phyloP scores from a whole-genome alignment of 2,888 invertebrate species.

The Idaea biselata region DNA sequence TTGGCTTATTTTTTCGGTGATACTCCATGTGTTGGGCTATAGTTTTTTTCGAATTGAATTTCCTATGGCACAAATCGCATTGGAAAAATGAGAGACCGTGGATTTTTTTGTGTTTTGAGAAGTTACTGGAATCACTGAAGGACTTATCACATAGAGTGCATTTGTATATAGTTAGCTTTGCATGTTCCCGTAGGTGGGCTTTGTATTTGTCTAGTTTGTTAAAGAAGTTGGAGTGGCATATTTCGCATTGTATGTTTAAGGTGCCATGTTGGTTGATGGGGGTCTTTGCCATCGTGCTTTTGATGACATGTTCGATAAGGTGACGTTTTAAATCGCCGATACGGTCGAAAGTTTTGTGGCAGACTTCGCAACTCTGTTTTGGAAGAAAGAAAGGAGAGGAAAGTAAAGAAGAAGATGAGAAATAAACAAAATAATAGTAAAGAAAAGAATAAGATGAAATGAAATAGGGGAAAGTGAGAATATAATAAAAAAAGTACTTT shows the following conservation, averaged over 20 bases:
- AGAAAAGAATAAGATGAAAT: too few species aligned
- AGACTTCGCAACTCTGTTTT: constrained; percentile 62
- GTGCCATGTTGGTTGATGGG: constrained; percentile 55
- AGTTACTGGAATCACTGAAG: constrained; percentile 75
- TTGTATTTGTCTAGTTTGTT: constrained; percentile 67
- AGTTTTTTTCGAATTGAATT: constrained; percentile 75
- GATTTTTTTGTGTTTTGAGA: constrained; percentile 76
- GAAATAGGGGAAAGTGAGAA: too few species aligned
- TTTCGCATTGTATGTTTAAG: constrained; percentile 62
- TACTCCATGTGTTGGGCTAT: constrained; percentile 69
- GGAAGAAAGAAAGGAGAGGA: too few species aligned
- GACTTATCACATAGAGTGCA: constrained; percentile 73
- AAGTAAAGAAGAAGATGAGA: constrained; percentile 4
- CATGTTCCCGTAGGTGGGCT: constrained; percentile 70
- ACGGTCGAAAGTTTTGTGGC: constrained; percentile 65
- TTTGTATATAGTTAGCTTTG: constrained; percentile 69
- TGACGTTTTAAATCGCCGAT: constrained; percentile 71
- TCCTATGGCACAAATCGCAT: constrained; percentile 70
- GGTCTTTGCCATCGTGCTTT: constrained; percentile 61
- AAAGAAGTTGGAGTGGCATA: constrained; percentile 59
- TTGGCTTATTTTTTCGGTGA: constrained; percentile 57
- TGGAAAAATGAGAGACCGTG: constrained; percentile 64
- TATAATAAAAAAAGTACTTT: too few species aligned
- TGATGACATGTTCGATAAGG: constrained; percentile 71
- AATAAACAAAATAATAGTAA: too few species aligned